Conservation (phyloP, 2,113 vertebrate genomes). For the Lasiurus borealis region DNA sequence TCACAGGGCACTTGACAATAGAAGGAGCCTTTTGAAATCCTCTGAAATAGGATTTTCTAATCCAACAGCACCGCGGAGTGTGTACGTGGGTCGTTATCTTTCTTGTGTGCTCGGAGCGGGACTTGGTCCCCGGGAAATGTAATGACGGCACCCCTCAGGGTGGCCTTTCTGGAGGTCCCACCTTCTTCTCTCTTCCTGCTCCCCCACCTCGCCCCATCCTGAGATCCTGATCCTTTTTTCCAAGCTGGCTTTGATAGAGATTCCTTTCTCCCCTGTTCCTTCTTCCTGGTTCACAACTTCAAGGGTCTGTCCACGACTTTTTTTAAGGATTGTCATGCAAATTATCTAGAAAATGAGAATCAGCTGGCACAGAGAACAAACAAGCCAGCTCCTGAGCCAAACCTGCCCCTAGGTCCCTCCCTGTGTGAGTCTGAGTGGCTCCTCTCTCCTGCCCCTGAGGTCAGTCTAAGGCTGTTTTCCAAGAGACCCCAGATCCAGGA, state of each 20-base stretch:
- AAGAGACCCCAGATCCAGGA: background rate
- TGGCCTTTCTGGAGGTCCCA: background rate
- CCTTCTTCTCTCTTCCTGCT: background rate
- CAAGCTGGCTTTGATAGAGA: background rate
- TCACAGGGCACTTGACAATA: background rate
- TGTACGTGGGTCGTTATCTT: background rate
- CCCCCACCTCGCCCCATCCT: background rate
- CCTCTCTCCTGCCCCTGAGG: background rate
- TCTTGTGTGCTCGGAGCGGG: background rate
- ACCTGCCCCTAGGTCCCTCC: background rate
- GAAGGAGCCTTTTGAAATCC: conserved; percentile 1
- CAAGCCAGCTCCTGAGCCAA: background rate
- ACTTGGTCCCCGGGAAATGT: background rate
- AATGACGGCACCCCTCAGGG: background rate
- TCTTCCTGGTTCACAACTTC: background rate
- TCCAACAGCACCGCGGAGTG: background rate
- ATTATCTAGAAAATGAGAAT: background rate
- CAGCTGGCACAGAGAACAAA: background rate
- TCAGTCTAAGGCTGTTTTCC: background rate
- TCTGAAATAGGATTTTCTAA: background rate
- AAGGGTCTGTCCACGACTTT: background rate
- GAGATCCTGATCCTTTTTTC: background rate
- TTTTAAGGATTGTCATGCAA: background rate
- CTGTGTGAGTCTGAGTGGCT: background rate
- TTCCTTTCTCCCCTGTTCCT: background rate